phyloP scores from a whole-genome alignment of 2,888 invertebrate species.

The Orthosia cruda region DNA sequence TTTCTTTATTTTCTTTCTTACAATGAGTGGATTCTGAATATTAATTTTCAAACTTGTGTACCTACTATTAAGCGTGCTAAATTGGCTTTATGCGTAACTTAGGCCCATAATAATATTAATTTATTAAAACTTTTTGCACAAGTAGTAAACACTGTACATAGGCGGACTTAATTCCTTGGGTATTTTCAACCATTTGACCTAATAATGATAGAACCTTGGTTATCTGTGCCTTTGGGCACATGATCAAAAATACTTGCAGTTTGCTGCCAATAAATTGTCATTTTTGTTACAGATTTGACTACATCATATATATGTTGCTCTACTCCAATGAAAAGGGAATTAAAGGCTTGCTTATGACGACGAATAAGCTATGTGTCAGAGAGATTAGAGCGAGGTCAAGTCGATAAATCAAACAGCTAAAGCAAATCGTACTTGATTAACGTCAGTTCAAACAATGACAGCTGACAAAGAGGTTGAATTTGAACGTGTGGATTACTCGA shows the following conservation, averaged over 20 bases:
- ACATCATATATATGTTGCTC: neutral
- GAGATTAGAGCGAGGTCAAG: slow-evolving; percentile 72
- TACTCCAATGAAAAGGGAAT: neutral
- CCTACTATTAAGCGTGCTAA: neutral
- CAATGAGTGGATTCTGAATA: neutral
- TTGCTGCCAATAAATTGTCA: neutral
- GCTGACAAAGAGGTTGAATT: slow-evolving; percentile 79
- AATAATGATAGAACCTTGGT: no score
- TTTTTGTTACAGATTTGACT: neutral
- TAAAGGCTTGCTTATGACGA: slow-evolving; percentile 21
- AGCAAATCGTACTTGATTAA: slow-evolving; percentile 78
- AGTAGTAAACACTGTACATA: no score
- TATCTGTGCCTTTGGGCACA: neutral
- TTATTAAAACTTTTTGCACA: no score
- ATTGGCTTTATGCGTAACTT: neutral
- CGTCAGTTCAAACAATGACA: slow-evolving; percentile 80
- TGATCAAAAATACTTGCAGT: neutral
- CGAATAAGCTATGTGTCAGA: slow-evolving; percentile 39
- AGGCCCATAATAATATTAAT: neutral
- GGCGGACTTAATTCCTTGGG: no score
- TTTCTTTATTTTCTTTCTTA: no score
- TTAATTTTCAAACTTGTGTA: neutral
- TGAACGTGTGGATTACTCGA: slow-evolving; percentile 64
- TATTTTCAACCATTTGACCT: no score
- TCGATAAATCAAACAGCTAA: slow-evolving; percentile 76